phyloP scores from a whole-genome alignment of 35 echinoderm and acorn worm genomes.

The Lytechinus pictus region DNA sequence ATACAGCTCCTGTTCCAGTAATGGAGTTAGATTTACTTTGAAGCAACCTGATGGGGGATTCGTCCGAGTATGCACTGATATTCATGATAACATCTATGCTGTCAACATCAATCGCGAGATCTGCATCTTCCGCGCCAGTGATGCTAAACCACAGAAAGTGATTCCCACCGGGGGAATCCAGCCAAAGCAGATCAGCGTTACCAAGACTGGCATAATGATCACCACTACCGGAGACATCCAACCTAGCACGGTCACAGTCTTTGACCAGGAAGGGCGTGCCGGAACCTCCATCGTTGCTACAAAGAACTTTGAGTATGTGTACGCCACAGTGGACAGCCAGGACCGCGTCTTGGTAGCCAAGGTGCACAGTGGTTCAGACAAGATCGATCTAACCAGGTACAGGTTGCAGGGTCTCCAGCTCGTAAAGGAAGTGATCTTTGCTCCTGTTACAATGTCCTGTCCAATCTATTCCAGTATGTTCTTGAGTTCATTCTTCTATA shows the following conservation, averaged over 20 bases:
- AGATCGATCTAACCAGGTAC: neutral
- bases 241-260: neutral
- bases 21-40: neutral
- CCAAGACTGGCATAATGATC: neutral
- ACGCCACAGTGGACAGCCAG: neutral
- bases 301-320: neutral
- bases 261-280: neutral
- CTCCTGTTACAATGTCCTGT: neutral
- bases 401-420: neutral
- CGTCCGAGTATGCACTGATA: neutral
- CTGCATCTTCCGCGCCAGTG: neutral
- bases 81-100: neutral
- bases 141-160: neutral
- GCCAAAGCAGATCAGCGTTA: conserved; percentile 7
- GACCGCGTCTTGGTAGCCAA: neutral
- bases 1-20: neutral
- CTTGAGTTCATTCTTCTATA: neutral
- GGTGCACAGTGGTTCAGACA: neutral
- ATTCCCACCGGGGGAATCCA: neutral
- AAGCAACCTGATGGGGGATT: neutral
- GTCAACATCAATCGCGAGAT: neutral
- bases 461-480: neutral
- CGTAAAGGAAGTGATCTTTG: neutral
- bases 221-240: neutral
- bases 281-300: neutral